Base-by-base conservation (phyloP, 2,888 invertebrate species). In the Biston betularia region DNA sequence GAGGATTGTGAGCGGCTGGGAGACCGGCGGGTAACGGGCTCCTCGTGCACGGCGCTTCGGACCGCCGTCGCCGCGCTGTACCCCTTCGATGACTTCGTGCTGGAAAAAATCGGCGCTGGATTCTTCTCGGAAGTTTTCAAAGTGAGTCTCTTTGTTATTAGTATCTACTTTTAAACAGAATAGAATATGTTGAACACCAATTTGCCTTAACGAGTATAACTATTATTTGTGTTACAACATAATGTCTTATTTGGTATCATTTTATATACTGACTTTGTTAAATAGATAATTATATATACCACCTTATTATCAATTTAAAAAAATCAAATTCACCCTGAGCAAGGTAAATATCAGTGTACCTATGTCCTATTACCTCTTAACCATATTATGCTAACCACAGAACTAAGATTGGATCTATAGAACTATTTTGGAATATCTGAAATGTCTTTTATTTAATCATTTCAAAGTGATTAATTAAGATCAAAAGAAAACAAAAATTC, bases 51-150 rank as follows among this genome's bases (percentile, higher is more conserved):
- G 79, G 99, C 99, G 49, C 94, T 99, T 60, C 96, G 97, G 84
- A 97, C 98, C 79, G 98, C 99, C 55, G 98, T 99, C 63, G 97
- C 98, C 56, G 97, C 97, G 50, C 95, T 99, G 61, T 97, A 98
- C 86, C 96, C 98, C 52, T 96, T 98, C 76, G 98, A 99, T 92
- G 99, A 99, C 94, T 99, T 99, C 91, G 95, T 96, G 76, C 95
- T 97, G 87, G 98, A 98, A 91, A 97, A 97, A 92, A 97, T 99
- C 82, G 99, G 99, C 55, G 95, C 96, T 58, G 99, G 99, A 73
- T 99, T 99, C 94, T 99, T 99, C 94, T 99, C 99, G 6, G 98
- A 98, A 94, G 99, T 99, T 71, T 99, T 97, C 94, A 99, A 99
- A 97, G 99, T 99, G 94, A 95, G 95, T 90, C 46, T 58, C 58